Conservation (phyloP, 2,113 vertebrate genomes). For the Halcyon malimbica region DNA sequence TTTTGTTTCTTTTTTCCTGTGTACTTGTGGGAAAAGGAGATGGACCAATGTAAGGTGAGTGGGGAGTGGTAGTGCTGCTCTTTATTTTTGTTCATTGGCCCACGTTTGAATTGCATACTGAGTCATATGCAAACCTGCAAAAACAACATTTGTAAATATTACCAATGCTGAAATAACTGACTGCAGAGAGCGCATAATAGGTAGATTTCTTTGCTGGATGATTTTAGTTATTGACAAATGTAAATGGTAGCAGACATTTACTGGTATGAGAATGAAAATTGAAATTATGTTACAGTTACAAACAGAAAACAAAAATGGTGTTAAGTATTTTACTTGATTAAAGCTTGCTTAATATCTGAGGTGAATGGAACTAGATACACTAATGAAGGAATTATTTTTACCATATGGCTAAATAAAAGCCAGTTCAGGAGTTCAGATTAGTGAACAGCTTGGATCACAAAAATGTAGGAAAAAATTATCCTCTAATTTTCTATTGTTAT, state of each 20-base stretch:
- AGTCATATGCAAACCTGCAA: neutral
- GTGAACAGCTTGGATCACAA: neutral
- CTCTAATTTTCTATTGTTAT: slow-evolving; percentile 19
- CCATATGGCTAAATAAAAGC: neutral
- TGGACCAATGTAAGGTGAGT: neutral
- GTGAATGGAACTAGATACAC: neutral
- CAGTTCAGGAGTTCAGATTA: neutral
- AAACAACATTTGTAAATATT: neutral
- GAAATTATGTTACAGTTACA: neutral
- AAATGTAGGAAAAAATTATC: neutral
- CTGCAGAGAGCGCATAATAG: neutral
- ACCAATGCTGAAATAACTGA: neutral
- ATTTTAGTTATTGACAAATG: neutral
- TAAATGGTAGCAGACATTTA: neutral
- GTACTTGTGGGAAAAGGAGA: neutral
- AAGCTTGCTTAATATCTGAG: neutral
- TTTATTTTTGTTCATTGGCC: neutral
- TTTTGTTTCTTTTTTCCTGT: neutral
- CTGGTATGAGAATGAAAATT: neutral
- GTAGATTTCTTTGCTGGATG: neutral
- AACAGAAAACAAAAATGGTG: neutral
- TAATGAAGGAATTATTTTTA: neutral
- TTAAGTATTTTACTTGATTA: neutral
- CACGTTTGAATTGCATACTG: neutral
- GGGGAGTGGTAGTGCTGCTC: neutral